These are phyloP conservation scores for Athalia cordata DNA, from an alignment of 2,888 invertebrate species.

Conservation along the genomic window DNA sequence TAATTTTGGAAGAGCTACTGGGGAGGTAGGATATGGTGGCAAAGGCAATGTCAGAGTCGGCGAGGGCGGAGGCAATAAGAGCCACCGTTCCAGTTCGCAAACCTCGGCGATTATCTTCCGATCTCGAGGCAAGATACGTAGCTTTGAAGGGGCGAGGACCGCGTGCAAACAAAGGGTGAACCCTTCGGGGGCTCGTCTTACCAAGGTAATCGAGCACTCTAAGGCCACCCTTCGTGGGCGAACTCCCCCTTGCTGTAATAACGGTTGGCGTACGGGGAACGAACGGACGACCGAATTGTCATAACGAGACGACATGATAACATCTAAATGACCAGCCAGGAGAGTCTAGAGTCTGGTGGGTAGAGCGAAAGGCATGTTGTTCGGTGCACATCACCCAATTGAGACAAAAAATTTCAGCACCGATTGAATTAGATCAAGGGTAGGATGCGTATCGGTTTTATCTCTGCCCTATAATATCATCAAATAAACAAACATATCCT, in stretches of 20 bases:
- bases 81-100: slow-evolving; percentile 38
- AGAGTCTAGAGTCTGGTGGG: background rate
- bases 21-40: slow-evolving; percentile 22
- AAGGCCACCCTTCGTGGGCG: slow-evolving; percentile 30
- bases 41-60: background rate
- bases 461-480: too few species aligned
- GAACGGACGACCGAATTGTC: slow-evolving; percentile 48
- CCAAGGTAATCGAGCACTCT: slow-evolving; percentile 38
- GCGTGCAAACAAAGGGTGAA: slow-evolving; percentile 45
- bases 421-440: too few species aligned
- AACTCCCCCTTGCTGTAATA: slow-evolving; percentile 40
- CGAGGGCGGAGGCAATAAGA: slow-evolving; percentile 35
- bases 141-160: slow-evolving; percentile 36
- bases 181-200: slow-evolving; percentile 44
- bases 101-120: slow-evolving; percentile 34
- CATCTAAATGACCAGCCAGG: slow-evolving; percentile 33
- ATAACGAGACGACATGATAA: slow-evolving; percentile 42
- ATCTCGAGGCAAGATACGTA: slow-evolving; percentile 36
- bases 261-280: slow-evolving; percentile 28
- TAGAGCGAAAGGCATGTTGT: background rate
- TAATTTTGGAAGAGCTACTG: slow-evolving; percentile 16
- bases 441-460: too few species aligned
- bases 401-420: background rate
- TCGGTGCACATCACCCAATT: slow-evolving; percentile 19
- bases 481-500: too few species aligned